phyloP scores from a whole-genome alignment of 2,888 invertebrate species.

The Agrenia bidenticulata region DNA sequence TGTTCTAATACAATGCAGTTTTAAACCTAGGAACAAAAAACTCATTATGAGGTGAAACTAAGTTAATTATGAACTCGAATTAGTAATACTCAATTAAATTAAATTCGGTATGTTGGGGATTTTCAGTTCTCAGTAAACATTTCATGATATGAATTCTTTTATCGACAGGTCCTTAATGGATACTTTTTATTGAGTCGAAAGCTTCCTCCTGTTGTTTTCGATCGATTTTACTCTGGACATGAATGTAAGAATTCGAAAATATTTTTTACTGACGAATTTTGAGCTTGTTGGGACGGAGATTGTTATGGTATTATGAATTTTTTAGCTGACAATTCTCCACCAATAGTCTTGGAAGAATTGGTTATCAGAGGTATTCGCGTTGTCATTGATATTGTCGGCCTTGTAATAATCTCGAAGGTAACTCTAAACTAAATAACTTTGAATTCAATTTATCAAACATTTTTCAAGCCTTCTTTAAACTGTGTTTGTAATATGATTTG shows the following conservation, averaged over 20 bases:
- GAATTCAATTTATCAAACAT: constrained; percentile 2
- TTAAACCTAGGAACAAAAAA: too few species aligned
- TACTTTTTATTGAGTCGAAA: constrained; percentile 45
- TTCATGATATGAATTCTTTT: too few species aligned
- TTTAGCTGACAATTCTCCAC: constrained; percentile 29
- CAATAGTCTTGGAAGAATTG: constrained; percentile 43
- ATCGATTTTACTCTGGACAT: constrained; percentile 41
- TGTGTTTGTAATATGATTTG: not conserved
- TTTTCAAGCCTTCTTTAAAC: not conserved
- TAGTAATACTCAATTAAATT: too few species aligned
- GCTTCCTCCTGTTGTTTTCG: constrained; percentile 42
- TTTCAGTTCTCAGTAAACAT: too few species aligned
- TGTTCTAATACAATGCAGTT: too few species aligned
- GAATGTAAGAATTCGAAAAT: constrained; percentile 31
- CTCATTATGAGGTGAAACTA: too few species aligned
- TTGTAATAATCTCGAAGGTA: constrained; percentile 40
- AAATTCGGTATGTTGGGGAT: too few species aligned
- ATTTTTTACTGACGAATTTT: too few species aligned
- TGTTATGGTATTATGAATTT: not conserved
- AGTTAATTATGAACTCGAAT: too few species aligned
- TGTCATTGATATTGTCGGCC: constrained; percentile 35
- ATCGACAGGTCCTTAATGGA: constrained; percentile 34
- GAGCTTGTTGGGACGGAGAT: too few species aligned
- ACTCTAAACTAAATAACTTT: not conserved
- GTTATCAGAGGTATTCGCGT: constrained; percentile 43